Conservation (phyloP, 2,797 vertebrate genomes). For the Onychomys arenicola region DNA sequence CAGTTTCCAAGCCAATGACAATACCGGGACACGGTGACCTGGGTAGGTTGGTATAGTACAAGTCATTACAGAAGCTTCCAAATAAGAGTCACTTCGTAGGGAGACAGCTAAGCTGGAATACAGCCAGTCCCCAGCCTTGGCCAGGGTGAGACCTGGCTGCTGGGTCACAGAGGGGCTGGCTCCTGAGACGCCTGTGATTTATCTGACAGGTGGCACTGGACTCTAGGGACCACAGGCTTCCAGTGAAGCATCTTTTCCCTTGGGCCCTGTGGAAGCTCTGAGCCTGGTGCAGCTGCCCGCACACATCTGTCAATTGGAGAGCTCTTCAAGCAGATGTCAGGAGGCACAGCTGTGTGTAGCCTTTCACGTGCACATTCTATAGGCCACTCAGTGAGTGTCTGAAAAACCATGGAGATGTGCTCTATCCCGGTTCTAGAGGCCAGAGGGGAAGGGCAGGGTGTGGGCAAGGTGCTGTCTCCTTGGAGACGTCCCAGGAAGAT, state of each 20-base stretch:
- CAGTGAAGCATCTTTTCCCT: not conserved
- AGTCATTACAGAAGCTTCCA: constrained; percentile 70
- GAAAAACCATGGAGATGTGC: not conserved
- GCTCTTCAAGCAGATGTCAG: not conserved
- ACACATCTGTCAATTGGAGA: not conserved
- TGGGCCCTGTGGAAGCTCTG: not conserved
- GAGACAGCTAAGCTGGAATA: not conserved
- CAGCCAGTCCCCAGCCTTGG: not conserved
- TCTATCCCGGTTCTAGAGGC: rapidly evolving
- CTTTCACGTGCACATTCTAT: not conserved
- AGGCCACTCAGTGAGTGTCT: rapidly evolving
- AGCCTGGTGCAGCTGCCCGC: rapidly evolving
- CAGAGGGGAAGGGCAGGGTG: not conserved
- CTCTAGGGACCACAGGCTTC: not conserved
- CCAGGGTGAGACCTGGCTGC: not conserved
- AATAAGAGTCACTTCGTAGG: constrained; percentile 8
- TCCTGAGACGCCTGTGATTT: rapidly evolving
- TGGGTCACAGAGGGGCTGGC: rapidly evolving
- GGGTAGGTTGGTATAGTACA: constrained; percentile 67
- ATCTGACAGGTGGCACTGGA: not conserved
- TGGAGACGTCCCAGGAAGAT: not conserved
- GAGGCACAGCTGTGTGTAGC: not conserved
- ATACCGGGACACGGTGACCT: constrained; percentile 14
- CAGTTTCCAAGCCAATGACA: not conserved
- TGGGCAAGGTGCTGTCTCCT: rapidly evolving